Evolutionary conservation across 2,113 vertebrate species (phyloP).

Genomic region (Ciconia maguari): DNA sequence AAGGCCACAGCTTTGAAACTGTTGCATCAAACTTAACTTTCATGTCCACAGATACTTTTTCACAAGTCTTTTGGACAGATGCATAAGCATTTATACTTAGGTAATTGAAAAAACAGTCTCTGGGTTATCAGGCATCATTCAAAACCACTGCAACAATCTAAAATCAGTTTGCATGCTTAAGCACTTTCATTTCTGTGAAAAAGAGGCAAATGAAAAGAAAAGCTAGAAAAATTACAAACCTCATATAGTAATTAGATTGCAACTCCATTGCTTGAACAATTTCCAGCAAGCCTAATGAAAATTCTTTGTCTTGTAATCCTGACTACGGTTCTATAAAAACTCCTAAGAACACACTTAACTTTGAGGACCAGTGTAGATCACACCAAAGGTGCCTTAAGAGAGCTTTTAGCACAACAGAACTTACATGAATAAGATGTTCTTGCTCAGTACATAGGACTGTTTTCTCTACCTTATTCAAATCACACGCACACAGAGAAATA

Average conservation of each 20-base stretch:
- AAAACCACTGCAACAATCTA: neutral
- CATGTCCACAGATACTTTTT: neutral
- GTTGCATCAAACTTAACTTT: neutral
- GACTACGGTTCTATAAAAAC: neutral
- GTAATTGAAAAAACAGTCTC: neutral
- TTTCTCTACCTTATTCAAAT: constrained; percentile 12
- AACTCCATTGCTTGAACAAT: neutral
- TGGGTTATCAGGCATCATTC: neutral
- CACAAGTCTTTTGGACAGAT: neutral
- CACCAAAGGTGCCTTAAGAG: neutral
- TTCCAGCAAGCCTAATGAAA: neutral
- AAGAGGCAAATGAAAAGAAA: neutral
- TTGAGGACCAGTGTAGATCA: neutral
- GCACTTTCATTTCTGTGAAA: neutral
- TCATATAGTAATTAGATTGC: neutral
- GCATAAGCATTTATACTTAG: neutral
- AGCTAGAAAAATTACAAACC: neutral
- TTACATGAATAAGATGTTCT: neutral
- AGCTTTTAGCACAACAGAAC: neutral
- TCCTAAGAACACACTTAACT: neutral
- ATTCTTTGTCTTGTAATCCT: neutral
- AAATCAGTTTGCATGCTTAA: neutral
- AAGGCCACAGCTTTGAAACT: neutral
- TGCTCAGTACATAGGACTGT: neutral
- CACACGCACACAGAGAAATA: neutral